Conservation (phyloP, 2,113 vertebrate genomes). For the Cyrtonyx montezumae region DNA sequence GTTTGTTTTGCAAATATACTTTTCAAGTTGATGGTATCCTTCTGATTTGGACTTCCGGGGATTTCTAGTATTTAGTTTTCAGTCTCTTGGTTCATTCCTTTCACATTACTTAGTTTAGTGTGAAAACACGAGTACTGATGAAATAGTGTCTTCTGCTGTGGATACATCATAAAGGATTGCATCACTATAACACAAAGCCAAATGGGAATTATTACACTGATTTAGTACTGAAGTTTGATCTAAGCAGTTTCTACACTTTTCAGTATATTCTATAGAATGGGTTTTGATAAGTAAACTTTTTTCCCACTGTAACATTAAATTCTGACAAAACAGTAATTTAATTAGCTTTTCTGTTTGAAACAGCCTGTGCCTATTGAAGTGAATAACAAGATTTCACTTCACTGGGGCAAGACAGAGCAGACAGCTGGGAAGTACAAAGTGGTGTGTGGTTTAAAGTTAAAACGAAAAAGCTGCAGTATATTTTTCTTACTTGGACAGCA, state of each 20-base stretch:
- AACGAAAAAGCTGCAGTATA: background rate
- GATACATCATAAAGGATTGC: background rate
- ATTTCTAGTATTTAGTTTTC: conserved; percentile 54
- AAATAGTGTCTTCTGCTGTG: conserved; percentile 38
- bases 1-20: background rate
- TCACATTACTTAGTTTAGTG: conserved; percentile 23
- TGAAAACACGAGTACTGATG: conserved; percentile 23
- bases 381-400: background rate
- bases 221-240: background rate
- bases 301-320: background rate
- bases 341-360: background rate
- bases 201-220: background rate
- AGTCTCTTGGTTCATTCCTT: conserved; percentile 47
- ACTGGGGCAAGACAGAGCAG: background rate
- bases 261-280: background rate
- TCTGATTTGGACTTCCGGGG: conserved; percentile 35
- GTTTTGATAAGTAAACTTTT: background rate
- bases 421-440: background rate
- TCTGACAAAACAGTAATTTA: background rate
- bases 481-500: background rate
- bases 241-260: background rate
- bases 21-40: conserved; percentile 20
- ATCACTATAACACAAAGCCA: background rate
- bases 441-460: background rate
- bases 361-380: background rate